These are phyloP conservation scores for Polymixis lichenea DNA, from an alignment of 2,888 invertebrate genomes.

Conservation along the genomic window DNA sequence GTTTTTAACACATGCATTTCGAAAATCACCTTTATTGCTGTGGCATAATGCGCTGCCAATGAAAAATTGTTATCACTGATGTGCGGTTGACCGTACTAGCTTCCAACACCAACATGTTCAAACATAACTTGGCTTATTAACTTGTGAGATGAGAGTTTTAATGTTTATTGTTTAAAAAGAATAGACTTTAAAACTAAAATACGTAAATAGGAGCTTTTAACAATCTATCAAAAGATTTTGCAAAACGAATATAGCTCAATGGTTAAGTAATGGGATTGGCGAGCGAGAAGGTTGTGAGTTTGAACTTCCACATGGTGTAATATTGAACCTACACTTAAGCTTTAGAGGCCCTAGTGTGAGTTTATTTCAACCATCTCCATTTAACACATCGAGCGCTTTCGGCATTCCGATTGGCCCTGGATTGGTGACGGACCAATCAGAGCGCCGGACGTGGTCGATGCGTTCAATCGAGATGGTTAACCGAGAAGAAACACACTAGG, in stretches of 20 bases:
- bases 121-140: neutral
- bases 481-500: too few species aligned
- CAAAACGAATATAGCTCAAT: neutral
- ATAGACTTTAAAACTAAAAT: neutral
- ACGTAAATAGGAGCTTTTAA: neutral
- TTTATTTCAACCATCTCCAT: too few species aligned
- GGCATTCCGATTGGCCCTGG: too few species aligned
- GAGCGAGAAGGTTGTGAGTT: neutral
- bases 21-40: neutral
- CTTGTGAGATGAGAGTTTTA: neutral
- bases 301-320: neutral
- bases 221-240: neutral
- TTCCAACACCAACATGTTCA: neutral
- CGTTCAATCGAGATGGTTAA: too few species aligned
- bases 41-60: neutral
- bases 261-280: neutral
- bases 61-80: neutral
- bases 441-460: too few species aligned
- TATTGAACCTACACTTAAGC: too few species aligned
- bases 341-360: too few species aligned
- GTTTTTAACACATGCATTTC: neutral
- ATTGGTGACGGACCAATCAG: too few species aligned
- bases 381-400: too few species aligned
- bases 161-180: neutral
- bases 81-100: neutral